Conservation (phyloP, 2,797 vertebrate genomes). For the Buphagus erythrorhynchus region DNA sequence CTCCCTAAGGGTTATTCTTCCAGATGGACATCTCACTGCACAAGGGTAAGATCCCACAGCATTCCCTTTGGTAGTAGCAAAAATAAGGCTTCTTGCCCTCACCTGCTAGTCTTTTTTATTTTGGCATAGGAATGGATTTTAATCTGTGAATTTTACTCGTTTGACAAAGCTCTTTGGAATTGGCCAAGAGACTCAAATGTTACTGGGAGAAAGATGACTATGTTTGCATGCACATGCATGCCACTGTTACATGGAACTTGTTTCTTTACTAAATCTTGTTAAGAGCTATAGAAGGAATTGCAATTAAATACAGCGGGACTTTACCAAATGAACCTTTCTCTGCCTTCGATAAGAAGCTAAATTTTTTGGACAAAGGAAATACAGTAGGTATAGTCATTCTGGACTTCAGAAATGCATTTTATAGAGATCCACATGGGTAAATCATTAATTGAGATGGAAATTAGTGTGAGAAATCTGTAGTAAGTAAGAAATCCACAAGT, state of each 20-base stretch:
- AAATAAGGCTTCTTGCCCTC: not conserved
- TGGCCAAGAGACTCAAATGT: not conserved
- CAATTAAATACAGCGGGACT: not conserved
- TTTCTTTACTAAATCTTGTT: not conserved
- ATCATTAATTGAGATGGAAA: constrained; percentile 2
- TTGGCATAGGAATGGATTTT: not conserved
- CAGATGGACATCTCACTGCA: too few relatives aligned
- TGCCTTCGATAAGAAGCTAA: not conserved
- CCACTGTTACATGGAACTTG: not conserved
- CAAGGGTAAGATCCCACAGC: not conserved
- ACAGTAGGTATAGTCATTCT: not conserved
- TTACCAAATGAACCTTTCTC: not conserved
- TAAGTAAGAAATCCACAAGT: not conserved
- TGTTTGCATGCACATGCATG: not conserved
- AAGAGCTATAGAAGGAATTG: not conserved
- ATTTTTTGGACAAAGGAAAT: not conserved
- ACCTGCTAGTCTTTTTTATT: not conserved
- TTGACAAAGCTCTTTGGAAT: not conserved
- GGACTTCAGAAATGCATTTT: not conserved
- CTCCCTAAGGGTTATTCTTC: not conserved
- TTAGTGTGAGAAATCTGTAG: not conserved
- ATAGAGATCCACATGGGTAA: not conserved
- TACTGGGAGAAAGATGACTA: not conserved
- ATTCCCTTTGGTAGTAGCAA: not conserved
- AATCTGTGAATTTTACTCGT: not conserved